Conservation (phyloP, 2,113 vertebrate genomes). For the Equus quagga region DNA sequence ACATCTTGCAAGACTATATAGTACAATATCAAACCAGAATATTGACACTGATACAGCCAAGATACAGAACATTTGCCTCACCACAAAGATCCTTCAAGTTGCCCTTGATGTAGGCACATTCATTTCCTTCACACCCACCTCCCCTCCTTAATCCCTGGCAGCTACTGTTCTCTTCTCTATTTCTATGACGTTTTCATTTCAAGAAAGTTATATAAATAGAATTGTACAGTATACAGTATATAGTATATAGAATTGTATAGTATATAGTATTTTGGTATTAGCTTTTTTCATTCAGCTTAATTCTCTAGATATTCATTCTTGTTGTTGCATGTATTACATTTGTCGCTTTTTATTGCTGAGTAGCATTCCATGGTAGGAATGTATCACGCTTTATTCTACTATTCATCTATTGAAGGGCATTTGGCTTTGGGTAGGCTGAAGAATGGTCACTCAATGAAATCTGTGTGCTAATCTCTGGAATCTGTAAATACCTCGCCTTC, state of each 20-base stretch:
- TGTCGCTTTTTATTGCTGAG: not conserved
- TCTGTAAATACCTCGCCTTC: not conserved
- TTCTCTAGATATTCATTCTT: not conserved
- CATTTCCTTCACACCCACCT: not conserved
- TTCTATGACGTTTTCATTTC: not conserved
- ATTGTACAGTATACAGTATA: not conserved
- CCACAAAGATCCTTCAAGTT: not conserved
- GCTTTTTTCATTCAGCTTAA: not conserved
- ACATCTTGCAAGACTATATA: not conserved
- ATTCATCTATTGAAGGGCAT: not conserved
- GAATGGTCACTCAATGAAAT: not conserved
- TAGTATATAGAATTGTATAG: not conserved
- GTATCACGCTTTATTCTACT: not conserved
- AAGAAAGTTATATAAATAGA: not conserved
- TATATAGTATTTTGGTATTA: not conserved
- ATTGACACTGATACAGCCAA: not conserved
- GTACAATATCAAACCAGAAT: not conserved
- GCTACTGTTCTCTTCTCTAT: not conserved
- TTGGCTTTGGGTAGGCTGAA: not conserved
- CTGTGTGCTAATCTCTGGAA: not conserved
- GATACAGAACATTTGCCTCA: not conserved
- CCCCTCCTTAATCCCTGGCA: not conserved
- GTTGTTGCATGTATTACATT: not conserved
- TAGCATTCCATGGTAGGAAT: not conserved
- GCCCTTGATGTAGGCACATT: not conserved